These are phyloP conservation scores for Oryzaephilus surinamensis DNA, from an alignment of 1,140 invertebrate genomes.

Conservation along the genomic window DNA sequence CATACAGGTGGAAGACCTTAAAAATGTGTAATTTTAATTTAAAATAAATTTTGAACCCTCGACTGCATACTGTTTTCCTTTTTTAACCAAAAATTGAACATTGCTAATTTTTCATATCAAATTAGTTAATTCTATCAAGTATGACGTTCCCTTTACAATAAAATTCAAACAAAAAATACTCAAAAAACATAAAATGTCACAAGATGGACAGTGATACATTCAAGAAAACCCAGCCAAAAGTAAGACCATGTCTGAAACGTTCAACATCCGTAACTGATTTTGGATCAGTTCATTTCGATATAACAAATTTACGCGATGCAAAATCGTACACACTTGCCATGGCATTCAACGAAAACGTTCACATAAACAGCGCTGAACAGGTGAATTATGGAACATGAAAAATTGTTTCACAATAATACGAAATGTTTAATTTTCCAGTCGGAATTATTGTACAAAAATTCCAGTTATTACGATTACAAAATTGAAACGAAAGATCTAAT, in stretches of 20 bases:
- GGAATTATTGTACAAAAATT: not conserved
- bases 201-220: no score
- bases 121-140: not conserved
- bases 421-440: not conserved
- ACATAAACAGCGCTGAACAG: not conserved
- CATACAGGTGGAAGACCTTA: no score
- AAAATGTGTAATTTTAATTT: no score
- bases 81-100: no score
- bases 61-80: no score
- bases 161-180: no score
- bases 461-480: constrained; percentile 7
- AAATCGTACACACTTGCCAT: constrained; percentile 40
- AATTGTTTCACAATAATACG: not conserved
- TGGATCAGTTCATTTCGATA: constrained; percentile 1
- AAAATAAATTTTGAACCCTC: no score
- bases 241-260: not conserved
- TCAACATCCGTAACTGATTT: constrained; percentile 15
- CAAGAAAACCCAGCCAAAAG: not conserved
- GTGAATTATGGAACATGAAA: not conserved
- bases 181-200: no score
- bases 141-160: no score
- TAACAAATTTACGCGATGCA: constrained; percentile 30
- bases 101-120: not conserved
- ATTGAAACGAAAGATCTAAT: constrained; percentile 11
- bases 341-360: no score